These are phyloP conservation scores for Pseudochirops corinnae DNA, from an alignment of 2,797 vertebrate species.

Conservation along the genomic window DNA sequence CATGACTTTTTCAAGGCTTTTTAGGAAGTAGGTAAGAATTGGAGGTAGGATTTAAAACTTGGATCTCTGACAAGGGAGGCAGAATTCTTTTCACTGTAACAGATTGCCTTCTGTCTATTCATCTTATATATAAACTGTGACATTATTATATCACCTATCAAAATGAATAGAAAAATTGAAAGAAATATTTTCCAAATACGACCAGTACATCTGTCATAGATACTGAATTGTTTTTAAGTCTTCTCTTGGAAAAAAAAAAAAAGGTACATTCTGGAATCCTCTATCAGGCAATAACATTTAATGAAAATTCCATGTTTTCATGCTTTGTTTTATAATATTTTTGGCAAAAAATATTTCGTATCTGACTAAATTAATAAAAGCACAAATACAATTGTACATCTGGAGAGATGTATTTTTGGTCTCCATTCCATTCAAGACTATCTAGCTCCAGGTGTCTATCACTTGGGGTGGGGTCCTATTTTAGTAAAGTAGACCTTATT, in stretches of 20 bases:
- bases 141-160: not conserved
- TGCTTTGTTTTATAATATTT: conserved; percentile 55
- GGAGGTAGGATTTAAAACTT: not conserved
- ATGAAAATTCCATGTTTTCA: conserved; percentile 22
- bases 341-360: conserved; percentile 58
- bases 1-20: not conserved
- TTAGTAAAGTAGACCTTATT: conserved; percentile 78
- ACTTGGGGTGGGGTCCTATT: conserved; percentile 76
- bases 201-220: conserved; percentile 5
- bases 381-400: conserved; percentile 71
- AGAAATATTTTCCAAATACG: conserved; percentile 32
- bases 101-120: not conserved
- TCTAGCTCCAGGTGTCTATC: conserved; percentile 81
- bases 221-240: conserved; percentile 12
- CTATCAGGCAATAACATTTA: conserved; percentile 36
- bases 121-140: not conserved
- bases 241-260: conserved; percentile 30
- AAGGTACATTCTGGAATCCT: not conserved
- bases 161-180: conserved; percentile 12
- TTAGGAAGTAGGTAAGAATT: not conserved
- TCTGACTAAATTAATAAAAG: conserved; percentile 64
- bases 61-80: not conserved
- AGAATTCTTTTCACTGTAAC: not conserved
- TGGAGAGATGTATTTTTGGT: conserved; percentile 73
- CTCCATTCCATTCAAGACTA: conserved; percentile 74